phyloP scores from a whole-genome alignment of 2,888 invertebrate genomes.

The Meta bourneti region DNA sequence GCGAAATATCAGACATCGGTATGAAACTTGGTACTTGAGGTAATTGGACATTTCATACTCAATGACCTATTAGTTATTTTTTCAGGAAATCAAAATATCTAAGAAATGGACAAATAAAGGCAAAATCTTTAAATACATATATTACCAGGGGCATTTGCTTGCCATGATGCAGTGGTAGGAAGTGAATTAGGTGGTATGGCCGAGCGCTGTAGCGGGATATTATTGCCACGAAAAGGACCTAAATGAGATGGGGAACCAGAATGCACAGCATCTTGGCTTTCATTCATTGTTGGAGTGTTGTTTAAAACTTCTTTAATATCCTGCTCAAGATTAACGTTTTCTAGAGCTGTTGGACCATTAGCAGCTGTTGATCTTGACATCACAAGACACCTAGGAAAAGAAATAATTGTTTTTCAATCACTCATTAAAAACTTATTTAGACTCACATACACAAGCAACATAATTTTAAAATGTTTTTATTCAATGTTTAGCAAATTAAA shows the following conservation, averaged over 20 bases:
- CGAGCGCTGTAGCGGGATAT: constrained; percentile 64
- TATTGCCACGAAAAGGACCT: constrained; percentile 57
- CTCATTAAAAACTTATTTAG: background rate
- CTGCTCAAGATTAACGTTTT: constrained; percentile 70
- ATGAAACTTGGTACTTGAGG: no score
- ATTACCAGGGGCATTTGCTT: constrained; percentile 74
- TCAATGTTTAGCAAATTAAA: background rate
- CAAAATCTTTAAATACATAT: no score
- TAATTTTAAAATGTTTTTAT: background rate
- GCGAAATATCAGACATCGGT: no score
- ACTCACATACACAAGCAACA: background rate
- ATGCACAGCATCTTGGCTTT: constrained; percentile 73
- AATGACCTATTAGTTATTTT: no score
- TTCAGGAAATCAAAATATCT: no score
- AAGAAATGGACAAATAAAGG: no score
- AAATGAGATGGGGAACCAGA: constrained; percentile 68
- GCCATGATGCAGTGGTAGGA: constrained; percentile 71
- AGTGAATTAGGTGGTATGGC: constrained; percentile 72
- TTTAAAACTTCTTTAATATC: constrained; percentile 62
- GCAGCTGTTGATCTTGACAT: constrained; percentile 68
- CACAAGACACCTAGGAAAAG: constrained; percentile 10
- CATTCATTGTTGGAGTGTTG: constrained; percentile 68
- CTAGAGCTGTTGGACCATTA: constrained; percentile 72
- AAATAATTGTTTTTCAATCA: background rate
- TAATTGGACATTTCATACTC: no score